Evolutionary conservation across 1,140 invertebrate species (phyloP).

Genomic region (Tetragnatha versicolor): DNA sequence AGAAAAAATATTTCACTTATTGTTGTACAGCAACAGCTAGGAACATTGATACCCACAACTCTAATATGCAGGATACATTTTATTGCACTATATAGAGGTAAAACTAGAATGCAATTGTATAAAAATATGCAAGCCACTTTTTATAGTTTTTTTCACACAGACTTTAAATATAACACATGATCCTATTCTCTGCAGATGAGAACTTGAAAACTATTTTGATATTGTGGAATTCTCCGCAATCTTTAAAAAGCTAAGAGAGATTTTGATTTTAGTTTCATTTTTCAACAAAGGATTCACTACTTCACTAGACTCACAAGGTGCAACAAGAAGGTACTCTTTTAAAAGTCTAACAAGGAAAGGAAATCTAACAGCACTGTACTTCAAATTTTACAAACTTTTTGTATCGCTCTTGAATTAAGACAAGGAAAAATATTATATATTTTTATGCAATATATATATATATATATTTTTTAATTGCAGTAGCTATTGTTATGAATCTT

Average conservation of each 20-base stretch:
- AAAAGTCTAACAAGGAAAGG: background rate
- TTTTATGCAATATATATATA: no score
- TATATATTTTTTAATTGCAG: background rate
- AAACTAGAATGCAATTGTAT: conserved; percentile 52
- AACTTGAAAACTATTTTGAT: conserved; percentile 33
- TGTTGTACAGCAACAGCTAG: conserved; percentile 20
- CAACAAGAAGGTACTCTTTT: background rate
- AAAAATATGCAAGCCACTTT: conserved; percentile 55
- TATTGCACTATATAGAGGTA: conserved; percentile 52
- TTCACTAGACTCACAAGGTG: conserved; percentile 14
- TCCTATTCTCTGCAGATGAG: conserved; percentile 3
- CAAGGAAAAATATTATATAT: background rate
- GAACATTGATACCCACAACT: conserved; percentile 30
- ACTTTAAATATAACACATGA: conserved; percentile 11
- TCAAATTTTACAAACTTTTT: background rate
- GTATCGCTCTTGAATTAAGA: background rate
- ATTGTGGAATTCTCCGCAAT: conserved; percentile 17
- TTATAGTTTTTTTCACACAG: background rate
- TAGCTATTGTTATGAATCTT: background rate
- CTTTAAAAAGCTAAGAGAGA: conserved; percentile 29
- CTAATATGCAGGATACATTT: conserved; percentile 47
- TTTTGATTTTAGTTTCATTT: conserved; percentile 19
- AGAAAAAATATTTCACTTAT: background rate
- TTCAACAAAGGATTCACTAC: background rate
- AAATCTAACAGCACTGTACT: background rate